Evolutionary conservation across 2,113 vertebrate genomes (phyloP).

Genomic region (Amphilophus citrinellus): DNA sequence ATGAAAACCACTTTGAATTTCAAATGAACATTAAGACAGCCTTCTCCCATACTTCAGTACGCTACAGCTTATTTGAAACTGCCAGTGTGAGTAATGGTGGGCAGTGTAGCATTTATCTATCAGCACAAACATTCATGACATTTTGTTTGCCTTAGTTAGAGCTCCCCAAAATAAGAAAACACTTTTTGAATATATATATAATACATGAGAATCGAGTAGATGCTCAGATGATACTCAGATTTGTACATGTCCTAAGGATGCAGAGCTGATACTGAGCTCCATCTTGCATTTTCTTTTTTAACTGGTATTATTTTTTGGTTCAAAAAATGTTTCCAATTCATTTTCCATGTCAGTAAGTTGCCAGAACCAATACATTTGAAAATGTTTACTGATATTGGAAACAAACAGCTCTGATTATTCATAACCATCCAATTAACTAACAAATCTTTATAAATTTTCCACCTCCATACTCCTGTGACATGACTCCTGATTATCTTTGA

Average conservation of each 20-base stretch:
- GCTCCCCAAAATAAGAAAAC: slow-evolving; percentile 56
- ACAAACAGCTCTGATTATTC: not conserved
- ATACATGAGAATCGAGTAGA: not conserved
- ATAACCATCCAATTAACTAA: not conserved
- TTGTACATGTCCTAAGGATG: not conserved
- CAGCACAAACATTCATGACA: slow-evolving; percentile 68
- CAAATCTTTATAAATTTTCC: not conserved
- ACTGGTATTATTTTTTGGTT: not conserved
- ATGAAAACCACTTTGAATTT: slow-evolving; percentile 55
- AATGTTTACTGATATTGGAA: not conserved
- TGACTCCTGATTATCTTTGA: not conserved
- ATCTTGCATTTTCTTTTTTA: not conserved
- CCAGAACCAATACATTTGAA: not conserved
- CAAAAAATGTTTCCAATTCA: not conserved
- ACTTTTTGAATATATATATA: not conserved
- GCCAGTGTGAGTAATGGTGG: slow-evolving; percentile 73
- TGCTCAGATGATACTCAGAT: not conserved
- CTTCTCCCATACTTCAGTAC: slow-evolving; percentile 52
- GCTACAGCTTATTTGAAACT: slow-evolving; percentile 61
- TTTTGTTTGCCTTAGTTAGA: slow-evolving; percentile 60
- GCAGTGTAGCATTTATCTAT: slow-evolving; percentile 66
- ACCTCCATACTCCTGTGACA: not conserved
- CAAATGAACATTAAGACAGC: slow-evolving; percentile 47
- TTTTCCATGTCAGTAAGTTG: not conserved
- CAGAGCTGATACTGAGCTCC: not conserved